These are phyloP conservation scores for Clepsis dumicolana DNA, from an alignment of 2,888 invertebrate species.

Conservation along the genomic window DNA sequence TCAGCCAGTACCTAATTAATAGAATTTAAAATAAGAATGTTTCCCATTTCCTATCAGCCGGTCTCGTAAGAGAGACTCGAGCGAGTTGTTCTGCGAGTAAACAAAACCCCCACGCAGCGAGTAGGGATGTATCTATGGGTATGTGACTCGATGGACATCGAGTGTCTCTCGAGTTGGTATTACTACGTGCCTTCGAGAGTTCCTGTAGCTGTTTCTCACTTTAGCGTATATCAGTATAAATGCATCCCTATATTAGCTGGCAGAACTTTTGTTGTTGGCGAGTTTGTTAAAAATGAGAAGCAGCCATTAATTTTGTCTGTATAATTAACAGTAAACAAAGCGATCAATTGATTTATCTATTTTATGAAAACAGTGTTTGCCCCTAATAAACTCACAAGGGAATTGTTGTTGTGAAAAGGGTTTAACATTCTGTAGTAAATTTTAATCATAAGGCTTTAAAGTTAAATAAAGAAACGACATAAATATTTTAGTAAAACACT, in stretches of 20 bases:
- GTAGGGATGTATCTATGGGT: conserved; percentile 23
- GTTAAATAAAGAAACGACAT: too few relatives aligned
- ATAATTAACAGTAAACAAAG: not conserved
- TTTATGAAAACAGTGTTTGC: not conserved
- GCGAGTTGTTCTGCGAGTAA: conserved; percentile 19
- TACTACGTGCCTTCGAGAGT: not conserved
- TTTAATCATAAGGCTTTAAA: too few relatives aligned
- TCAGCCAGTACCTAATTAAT: conserved; percentile 24
- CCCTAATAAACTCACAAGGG: too few relatives aligned
- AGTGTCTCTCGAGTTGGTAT: not conserved
- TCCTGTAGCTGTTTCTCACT: not conserved
- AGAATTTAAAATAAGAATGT: conserved; percentile 35
- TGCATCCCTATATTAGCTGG: not conserved
- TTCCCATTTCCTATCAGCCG: conserved; percentile 20
- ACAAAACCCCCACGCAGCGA: conserved; percentile 28
- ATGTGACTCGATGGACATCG: conserved; percentile 1
- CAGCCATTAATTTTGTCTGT: not conserved
- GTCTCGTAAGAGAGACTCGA: conserved; percentile 17
- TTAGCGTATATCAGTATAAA: not conserved
- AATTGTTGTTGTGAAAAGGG: too few relatives aligned
- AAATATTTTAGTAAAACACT: too few relatives aligned
- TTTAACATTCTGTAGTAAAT: too few relatives aligned
- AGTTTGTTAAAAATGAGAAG: not conserved
- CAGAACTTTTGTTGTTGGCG: not conserved
- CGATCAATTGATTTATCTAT: not conserved